phyloP scores from a whole-genome alignment of 2,113 vertebrate species.

The Zapornia atra region DNA sequence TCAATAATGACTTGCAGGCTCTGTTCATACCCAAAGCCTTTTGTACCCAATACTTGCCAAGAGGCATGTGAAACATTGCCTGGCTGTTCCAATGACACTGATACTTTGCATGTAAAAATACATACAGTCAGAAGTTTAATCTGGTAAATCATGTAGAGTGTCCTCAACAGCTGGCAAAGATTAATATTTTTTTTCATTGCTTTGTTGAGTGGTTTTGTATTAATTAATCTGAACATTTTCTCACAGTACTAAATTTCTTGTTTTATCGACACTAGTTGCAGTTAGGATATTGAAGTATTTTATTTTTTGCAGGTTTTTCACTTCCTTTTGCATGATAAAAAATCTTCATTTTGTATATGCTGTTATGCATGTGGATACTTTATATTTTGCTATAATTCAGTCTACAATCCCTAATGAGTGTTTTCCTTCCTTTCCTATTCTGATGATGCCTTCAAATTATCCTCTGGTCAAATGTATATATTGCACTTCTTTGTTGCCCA shows the following conservation, averaged over 20 bases:
- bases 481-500: neutral
- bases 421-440: neutral
- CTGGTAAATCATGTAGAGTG: neutral
- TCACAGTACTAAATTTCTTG: neutral
- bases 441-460: neutral
- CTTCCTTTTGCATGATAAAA: neutral
- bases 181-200: neutral
- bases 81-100: neutral
- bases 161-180: neutral
- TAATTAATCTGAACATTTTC: neutral
- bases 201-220: neutral
- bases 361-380: neutral
- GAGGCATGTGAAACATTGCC: neutral
- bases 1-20: neutral
- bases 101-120: constrained; percentile 14
- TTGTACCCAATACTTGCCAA: neutral
- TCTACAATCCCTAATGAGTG: neutral
- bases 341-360: neutral
- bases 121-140: constrained; percentile 3
- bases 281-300: neutral
- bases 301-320: neutral
- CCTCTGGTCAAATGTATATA: neutral
- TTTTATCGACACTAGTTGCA: neutral
- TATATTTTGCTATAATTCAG: neutral
- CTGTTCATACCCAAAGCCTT: neutral